A percentile compares a stretch with the other conserved stretches of the same genome.
phyloP scores from a whole-genome alignment of 2,888 invertebrate species.

The Cephonodes hylas region DNA sequence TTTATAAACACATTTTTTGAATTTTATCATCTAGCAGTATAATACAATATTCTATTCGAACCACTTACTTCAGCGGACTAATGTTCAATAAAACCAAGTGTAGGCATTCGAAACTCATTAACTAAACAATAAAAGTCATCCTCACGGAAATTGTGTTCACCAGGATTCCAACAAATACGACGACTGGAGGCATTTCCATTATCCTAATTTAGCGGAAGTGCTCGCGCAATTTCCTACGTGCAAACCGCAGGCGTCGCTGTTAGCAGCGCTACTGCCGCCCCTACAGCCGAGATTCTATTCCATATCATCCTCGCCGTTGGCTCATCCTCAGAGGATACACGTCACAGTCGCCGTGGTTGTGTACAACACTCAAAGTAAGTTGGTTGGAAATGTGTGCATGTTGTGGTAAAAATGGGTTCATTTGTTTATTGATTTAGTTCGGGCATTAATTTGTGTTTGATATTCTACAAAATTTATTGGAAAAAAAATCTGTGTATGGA shows the following conservation, averaged over 20 bases:
- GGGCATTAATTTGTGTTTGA: no score
- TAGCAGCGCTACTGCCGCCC: conserved; percentile 90
- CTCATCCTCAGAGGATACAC: conserved; percentile 89
- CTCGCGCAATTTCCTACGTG: conserved; percentile 93
- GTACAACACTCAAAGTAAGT: conserved; percentile 89
- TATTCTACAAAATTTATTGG: no score
- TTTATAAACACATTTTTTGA: no score
- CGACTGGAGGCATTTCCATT: conserved; percentile 93
- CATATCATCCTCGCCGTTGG: conserved; percentile 92
- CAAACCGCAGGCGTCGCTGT: conserved; percentile 88
- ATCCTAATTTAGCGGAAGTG: conserved; percentile 93
- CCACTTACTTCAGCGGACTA: no score
- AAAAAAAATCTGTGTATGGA: no score
- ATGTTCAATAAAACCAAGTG: no score
- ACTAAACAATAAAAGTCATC: conserved; percentile 2
- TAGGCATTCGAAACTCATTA: neutral
- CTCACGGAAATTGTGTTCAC: conserved; percentile 22
- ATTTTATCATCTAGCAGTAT: no score
- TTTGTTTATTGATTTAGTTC: neutral
- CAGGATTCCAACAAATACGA: conserved; percentile 94
- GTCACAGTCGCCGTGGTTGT: conserved; percentile 94
- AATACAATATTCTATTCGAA: neutral
- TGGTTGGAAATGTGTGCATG: neutral
- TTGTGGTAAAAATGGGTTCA: neutral
- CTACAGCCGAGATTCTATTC: conserved; percentile 96